These are phyloP conservation scores for Leptopilina myrica DNA, from an alignment of 2,888 invertebrate species.

Conservation along the genomic window DNA sequence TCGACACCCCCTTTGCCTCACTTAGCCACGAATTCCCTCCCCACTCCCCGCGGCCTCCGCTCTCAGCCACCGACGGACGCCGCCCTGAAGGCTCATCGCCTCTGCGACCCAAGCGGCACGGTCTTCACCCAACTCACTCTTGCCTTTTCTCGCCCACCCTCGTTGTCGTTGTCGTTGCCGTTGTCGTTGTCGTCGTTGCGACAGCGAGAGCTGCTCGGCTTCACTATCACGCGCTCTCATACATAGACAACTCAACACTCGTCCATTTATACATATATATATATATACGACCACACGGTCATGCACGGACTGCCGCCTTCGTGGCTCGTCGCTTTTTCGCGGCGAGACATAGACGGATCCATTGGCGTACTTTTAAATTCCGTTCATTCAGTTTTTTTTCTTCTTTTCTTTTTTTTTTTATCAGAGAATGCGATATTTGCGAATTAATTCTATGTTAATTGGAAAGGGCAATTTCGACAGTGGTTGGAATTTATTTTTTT, in stretches of 20 bases:
- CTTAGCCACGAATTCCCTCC: constrained; percentile 43
- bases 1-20: constrained; percentile 50
- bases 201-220: constrained; percentile 42
- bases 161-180: constrained; percentile 43
- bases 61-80: constrained; percentile 59
- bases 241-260: constrained; percentile 45
- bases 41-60: constrained; percentile 41
- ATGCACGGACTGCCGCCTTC: constrained; percentile 55
- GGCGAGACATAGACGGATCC: constrained; percentile 20
- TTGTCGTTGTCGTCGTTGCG: constrained; percentile 52
- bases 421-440: no score
- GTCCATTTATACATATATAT: neutral
- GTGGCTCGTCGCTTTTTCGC: constrained; percentile 45
- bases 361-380: constrained; percentile 34
- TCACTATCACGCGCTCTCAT: constrained; percentile 49
- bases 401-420: constrained; percentile 11
- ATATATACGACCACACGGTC: constrained; percentile 47
- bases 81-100: constrained; percentile 73
- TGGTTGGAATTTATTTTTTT: no score
- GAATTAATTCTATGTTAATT: no score
- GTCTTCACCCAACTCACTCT: constrained; percentile 52
- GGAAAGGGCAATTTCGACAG: no score
- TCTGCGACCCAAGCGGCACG: constrained; percentile 70
- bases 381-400: constrained; percentile 39
- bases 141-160: constrained; percentile 53